Evolutionary conservation across 1,140 invertebrate genomes (phyloP), one percentile per base, ranked within the genome.

Genomic region (Nomia melanderi): DNA sequence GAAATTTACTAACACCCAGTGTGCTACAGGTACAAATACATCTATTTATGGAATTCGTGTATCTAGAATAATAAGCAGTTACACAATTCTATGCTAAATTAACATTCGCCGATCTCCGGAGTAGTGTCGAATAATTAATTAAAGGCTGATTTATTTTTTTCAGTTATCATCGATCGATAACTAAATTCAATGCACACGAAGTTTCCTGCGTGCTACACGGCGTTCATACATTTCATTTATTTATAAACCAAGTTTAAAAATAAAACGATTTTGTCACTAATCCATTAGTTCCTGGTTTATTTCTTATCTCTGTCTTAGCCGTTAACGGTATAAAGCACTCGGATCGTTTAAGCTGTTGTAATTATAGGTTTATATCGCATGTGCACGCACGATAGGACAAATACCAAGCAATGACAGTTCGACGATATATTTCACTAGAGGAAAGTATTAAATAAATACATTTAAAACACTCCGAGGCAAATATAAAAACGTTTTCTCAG

Each of bases 161-260:
- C 0, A 23, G 2, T 64, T 74, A 74, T 41, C 33, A 25, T 0
- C 71, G 60, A 64, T 54, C 47, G 47, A 73, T 64, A 73, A 65
- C 33, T 29, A 14, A 27, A 53, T 60, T 8, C 27, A n/a, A 73
- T 4, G 11, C 25, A 9, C 23, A 54, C 14, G 53, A 31, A 31
- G 1, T 20, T 56, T 31, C 14, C 17, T 41, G 41, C 23, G 0
- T 0, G 12, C 36, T 39, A 56, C 25, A 11, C 12, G 20, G 20
- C 62, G 47, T 17, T 47, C 29, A 7, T 1, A 39, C 27, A 44
- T 44, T 44, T 44, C 14, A 44, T 44, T 44, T 44, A 44, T 44
- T 44, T 44, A 44, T 44, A 44, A 44, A 44, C 17, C 20, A 2
- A 33, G 17, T 39, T 60, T 20, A 33, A 33, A 59, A 17, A 23